Percentiles rank a stretch among this genome's conserved stretches.
These are phyloP conservation scores for Stenoptilia bipunctidactyla DNA, from an alignment of 2,888 invertebrate species.

Conservation along the genomic window DNA sequence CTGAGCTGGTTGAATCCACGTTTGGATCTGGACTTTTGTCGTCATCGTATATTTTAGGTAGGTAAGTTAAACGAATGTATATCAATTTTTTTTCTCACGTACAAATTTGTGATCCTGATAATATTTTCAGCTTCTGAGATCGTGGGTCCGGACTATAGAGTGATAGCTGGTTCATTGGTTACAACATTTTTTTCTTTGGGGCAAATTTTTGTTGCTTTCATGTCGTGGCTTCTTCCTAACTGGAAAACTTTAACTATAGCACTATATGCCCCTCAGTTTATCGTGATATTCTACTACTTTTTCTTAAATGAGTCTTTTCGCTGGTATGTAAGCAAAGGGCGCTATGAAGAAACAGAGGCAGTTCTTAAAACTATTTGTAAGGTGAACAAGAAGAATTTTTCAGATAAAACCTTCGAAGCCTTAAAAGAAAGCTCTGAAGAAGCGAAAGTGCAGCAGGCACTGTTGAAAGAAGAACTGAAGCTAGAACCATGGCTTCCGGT, in stretches of 20 bases:
- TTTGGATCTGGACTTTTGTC: conserved; percentile 77
- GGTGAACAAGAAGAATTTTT: conserved; percentile 61
- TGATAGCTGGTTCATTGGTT: conserved; percentile 76
- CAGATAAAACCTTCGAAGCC: conserved; percentile 30
- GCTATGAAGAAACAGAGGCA: conserved; percentile 73
- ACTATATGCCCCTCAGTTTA: conserved; percentile 76
- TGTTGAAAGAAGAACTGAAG: conserved; percentile 16
- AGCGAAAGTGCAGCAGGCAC: conserved; percentile 23
- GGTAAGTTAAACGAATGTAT: too few species aligned
- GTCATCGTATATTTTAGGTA: conserved; percentile 78
- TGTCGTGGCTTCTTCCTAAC: conserved; percentile 76
- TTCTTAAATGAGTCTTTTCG: conserved; percentile 78
- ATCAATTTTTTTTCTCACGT: too few species aligned
- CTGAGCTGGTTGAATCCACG: conserved; percentile 77
- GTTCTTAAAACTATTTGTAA: conserved; percentile 73
- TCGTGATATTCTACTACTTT: conserved; percentile 76
- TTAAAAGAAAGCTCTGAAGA: conserved; percentile 28
- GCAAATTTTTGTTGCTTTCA: conserved; percentile 73
- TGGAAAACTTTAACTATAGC: conserved; percentile 77
- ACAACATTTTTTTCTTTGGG: conserved; percentile 79
- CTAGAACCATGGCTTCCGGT: conserved; percentile 40
- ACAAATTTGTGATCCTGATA: not conserved
- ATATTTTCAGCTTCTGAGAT: conserved; percentile 75
- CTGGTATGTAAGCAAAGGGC: conserved; percentile 80
- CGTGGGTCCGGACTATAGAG: conserved; percentile 78